These are phyloP conservation scores for Trissoscelio sp. DNA, from an alignment of 2,888 invertebrate species.

Conservation along the genomic window DNA sequence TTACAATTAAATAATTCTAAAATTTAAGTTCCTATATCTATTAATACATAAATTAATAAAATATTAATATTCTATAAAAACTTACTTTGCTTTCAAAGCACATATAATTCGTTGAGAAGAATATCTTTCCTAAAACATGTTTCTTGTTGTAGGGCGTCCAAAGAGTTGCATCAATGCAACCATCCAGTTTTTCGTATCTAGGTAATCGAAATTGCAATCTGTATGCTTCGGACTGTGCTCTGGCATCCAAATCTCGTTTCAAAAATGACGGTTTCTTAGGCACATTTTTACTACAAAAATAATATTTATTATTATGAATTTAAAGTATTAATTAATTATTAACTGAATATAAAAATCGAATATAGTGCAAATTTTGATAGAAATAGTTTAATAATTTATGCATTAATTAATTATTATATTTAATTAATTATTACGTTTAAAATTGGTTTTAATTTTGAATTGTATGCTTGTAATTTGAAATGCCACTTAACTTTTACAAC, in stretches of 20 bases:
- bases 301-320: slow-evolving; percentile 11
- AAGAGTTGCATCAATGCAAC: slow-evolving; percentile 94
- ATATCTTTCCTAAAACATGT: slow-evolving; percentile 94
- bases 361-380: too few species aligned
- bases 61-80: not conserved
- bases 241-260: slow-evolving; percentile 97
- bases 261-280: slow-evolving; percentile 96
- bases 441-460: too few species aligned
- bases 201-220: slow-evolving; percentile 94
- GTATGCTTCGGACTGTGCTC: slow-evolving; percentile 96
- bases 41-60: too few species aligned
- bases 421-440: too few species aligned
- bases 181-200: slow-evolving; percentile 95
- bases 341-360: too few species aligned
- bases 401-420: too few species aligned
- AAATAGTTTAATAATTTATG: too few species aligned
- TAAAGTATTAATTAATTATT: too few species aligned
- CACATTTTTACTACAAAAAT: slow-evolving; percentile 89
- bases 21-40: too few species aligned
- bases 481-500: too few species aligned
- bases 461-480: too few species aligned
- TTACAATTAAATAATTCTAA: not conserved
- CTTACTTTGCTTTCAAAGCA: slow-evolving; percentile 97
- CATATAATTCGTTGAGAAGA: slow-evolving; percentile 96
- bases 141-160: slow-evolving; percentile 98